Evolutionary conservation across 2,888 invertebrate genomes (phyloP), one percentile per base, ranked within the genome.

Genomic region (Drosophila falleni): DNA sequence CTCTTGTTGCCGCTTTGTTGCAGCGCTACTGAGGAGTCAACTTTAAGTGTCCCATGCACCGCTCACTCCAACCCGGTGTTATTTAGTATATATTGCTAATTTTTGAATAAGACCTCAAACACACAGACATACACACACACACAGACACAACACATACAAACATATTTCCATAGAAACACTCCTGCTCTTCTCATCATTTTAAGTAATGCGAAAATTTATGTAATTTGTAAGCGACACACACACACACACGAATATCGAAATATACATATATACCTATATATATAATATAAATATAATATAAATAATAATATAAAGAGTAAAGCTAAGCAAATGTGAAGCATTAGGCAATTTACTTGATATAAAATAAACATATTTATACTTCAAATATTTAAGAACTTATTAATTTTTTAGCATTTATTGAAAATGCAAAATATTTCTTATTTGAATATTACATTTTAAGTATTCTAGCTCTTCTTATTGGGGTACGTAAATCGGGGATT

Each of bases 241-340:
- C 42, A 76, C 37, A 84, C 49, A 74, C 56, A 71, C 73, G 70
- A 86, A 88, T 75, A 84, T 84, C 84, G 89, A 84, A 84, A 88
- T 84, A 88, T 82, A 74, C 68, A 60, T 64, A 58, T 35, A 50
- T 29, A 65, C 15, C 10, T 35, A 49, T 42, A 67, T 53, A 47
- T 60, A 70, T 13, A 51, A 1, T 29, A 29, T 29, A 29, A 10
- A 47, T 37, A 37, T 13, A 44, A 46, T 31, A 39, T 33, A 54
- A 29, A 41, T 50, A 56, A 42, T 29, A 26, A 16, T 42, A 60
- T 58, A 67, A 80, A 71, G 67, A 71, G 67, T 81, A 67, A 58
- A 76, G 50, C 42, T 84, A 79, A 87, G 72, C 77, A 81, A 84
- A 82, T 77, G 61, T 77, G 60, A 61, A 85, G 66, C 55, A 55